Conservation (phyloP, 2,888 invertebrate species). For the Omphaloscelis lunosa region DNA sequence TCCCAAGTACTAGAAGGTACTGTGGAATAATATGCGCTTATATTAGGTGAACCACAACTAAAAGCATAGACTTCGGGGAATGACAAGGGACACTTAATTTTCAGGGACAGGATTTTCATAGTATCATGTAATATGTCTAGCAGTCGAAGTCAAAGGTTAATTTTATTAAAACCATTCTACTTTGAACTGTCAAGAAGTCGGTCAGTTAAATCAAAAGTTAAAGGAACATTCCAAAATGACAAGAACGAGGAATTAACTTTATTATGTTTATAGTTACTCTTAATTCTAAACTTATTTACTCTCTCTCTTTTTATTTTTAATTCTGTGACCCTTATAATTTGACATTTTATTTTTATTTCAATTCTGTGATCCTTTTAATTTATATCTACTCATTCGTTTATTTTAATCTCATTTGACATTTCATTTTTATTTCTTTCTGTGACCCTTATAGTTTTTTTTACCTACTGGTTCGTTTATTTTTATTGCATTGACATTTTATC, state of each 20-base stretch:
- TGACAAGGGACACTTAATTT: not conserved
- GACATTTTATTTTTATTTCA: too few relatives aligned
- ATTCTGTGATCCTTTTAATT: too few relatives aligned
- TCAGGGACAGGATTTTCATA: not conserved
- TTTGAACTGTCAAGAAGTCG: not conserved
- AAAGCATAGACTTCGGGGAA: conserved; percentile 19
- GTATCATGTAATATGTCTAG: not conserved
- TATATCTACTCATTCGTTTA: too few relatives aligned
- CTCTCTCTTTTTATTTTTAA: too few relatives aligned
- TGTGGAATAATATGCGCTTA: conserved; percentile 6
- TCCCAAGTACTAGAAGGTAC: conserved; percentile 7
- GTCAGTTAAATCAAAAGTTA: not conserved
- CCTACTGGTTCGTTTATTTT: too few relatives aligned
- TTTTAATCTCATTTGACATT: too few relatives aligned
- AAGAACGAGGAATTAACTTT: not conserved
- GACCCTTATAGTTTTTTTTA: too few relatives aligned
- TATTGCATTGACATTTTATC: too few relatives aligned
- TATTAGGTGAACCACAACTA: conserved; percentile 28
- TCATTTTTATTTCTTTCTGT: too few relatives aligned
- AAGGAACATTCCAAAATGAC: not conserved
- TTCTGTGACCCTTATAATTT: too few relatives aligned
- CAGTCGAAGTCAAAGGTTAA: not conserved
- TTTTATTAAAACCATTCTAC: not conserved
- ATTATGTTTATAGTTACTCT: not conserved
- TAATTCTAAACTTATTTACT: too few relatives aligned